Conservation (phyloP, 2,797 vertebrate species). For the Periparus ater region DNA sequence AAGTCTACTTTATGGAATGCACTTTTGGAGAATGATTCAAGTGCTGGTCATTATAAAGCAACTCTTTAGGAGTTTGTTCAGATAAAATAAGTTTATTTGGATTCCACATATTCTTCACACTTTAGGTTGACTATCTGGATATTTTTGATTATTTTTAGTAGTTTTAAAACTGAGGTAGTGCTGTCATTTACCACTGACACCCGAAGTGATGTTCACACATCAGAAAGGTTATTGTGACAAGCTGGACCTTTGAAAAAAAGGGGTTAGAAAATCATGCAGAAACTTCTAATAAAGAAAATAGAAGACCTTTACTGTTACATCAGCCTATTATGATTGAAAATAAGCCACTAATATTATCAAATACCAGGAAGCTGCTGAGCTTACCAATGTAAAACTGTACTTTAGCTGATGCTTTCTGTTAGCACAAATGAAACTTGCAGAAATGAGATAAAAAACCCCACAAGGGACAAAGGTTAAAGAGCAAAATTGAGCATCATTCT, state of each 20-base stretch:
- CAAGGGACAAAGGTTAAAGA: background rate
- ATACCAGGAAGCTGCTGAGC: background rate
- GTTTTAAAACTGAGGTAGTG: background rate
- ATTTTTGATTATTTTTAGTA: background rate
- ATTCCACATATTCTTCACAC: background rate
- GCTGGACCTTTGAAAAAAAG: background rate
- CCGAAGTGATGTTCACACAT: background rate
- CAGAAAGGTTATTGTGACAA: background rate
- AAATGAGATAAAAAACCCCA: rapidly evolving
- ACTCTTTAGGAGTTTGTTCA: background rate
- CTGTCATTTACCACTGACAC: background rate
- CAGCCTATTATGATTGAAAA: background rate
- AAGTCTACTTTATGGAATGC: background rate
- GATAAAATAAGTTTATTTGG: background rate
- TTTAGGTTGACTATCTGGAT: background rate
- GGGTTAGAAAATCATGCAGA: background rate
- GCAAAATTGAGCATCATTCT: background rate
- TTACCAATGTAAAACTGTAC: background rate
- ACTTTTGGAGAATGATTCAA: background rate
- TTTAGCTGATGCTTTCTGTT: background rate
- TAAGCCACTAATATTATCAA: background rate
- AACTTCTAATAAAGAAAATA: background rate
- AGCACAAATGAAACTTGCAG: background rate
- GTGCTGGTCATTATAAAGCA: background rate
- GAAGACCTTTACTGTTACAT: background rate